Conservation (phyloP, 2,888 invertebrate genomes). For the Pristionchus mayeri region DNA sequence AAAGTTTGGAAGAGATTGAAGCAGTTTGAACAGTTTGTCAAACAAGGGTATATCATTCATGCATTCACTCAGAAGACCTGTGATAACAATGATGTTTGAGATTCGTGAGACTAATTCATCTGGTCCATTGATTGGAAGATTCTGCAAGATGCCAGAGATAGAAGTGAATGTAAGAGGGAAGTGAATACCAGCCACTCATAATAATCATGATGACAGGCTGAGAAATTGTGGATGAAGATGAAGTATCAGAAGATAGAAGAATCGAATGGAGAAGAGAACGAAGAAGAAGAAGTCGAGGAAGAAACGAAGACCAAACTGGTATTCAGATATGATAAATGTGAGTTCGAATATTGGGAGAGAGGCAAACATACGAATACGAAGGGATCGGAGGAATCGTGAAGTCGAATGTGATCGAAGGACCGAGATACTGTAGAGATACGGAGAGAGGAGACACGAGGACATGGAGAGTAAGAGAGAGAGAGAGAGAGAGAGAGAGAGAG, state of each 20-base stretch:
- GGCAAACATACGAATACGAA: not conserved
- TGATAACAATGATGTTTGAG: not conserved
- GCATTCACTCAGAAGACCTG: not conserved
- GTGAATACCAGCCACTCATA: not conserved
- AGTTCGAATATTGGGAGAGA: not conserved
- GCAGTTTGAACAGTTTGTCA: too few species aligned
- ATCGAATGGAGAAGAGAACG: not conserved
- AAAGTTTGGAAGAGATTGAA: too few species aligned
- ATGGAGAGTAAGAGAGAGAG: not conserved
- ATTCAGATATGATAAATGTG: conserved; percentile 20
- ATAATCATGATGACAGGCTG: conserved; percentile 48
- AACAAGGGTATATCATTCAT: too few species aligned
- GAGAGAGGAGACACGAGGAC: not conserved
- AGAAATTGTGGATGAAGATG: conserved; percentile 58
- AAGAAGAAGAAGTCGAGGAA: conserved; percentile 48
- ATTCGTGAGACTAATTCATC: conserved; percentile 16
- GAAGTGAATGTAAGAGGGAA: conserved; percentile 15
- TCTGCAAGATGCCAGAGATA: not conserved
- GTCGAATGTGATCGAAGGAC: conserved; percentile 8
- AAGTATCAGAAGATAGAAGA: conserved; percentile 52
- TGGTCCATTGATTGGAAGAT: conserved; percentile 15
- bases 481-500: not conserved
- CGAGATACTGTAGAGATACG: not conserved
- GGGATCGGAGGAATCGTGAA: not conserved
- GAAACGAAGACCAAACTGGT: conserved; percentile 2